Percentiles rank a stretch among this genome's conserved stretches.
Conservation (phyloP, 2,888 invertebrate species). For the Agonopterix heracliana region DNA sequence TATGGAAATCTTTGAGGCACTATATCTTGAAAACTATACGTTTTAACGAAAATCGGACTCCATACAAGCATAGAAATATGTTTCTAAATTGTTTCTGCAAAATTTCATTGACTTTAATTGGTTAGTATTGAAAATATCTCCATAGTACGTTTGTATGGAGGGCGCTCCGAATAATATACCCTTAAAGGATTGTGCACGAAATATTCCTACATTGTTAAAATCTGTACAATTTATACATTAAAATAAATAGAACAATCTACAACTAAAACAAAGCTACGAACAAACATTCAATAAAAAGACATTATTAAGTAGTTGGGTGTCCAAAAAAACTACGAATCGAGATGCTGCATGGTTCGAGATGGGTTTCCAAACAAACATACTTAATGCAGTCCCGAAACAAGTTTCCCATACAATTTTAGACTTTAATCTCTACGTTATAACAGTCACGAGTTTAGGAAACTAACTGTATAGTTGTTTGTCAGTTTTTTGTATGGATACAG, state of each 20-base stretch:
- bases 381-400: conserved; percentile 3
- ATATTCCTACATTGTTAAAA: not conserved
- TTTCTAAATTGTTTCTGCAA: no score
- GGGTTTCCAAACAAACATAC: conserved; percentile 22
- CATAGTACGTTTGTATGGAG: no score
- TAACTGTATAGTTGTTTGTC: no score
- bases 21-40: no score
- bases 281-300: conserved; percentile 50
- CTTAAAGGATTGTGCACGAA: not conserved
- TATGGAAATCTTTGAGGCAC: no score
- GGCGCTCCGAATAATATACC: no score
- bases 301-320: conserved; percentile 51
- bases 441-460: no score
- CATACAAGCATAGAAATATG: no score
- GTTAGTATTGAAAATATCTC: no score
- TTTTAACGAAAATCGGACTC: no score
- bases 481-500: conserved; percentile 40
- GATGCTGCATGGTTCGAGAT: conserved; percentile 32
- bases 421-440: conserved; percentile 16
- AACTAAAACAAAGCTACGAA: conserved; percentile 22
- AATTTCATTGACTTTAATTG: no score
- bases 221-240: not conserved
- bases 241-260: conserved; percentile 1
- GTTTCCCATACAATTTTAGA: conserved; percentile 16
- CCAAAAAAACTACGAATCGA: conserved; percentile 32